Conservation (phyloP, 2,797 vertebrate genomes). For the Enteromius fasciolatus region DNA sequence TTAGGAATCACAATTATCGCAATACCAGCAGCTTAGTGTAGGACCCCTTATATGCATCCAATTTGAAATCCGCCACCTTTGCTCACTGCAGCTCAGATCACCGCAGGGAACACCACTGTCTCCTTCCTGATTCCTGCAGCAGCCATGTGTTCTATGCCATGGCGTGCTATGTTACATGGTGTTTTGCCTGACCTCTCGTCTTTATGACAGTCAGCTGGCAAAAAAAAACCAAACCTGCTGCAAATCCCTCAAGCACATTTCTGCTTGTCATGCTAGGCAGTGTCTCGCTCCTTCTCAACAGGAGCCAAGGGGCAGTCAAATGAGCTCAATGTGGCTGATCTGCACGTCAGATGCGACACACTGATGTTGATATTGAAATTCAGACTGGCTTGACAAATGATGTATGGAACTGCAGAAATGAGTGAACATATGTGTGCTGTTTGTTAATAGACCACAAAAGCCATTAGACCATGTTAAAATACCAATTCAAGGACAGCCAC, state of each 20-base stretch:
- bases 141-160: not conserved
- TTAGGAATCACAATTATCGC: not conserved
- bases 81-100: not conserved
- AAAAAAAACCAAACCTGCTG: not conserved
- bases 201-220: constrained; percentile 20
- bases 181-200: constrained; percentile 12
- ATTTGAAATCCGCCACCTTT: not conserved
- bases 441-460: constrained; percentile 16
- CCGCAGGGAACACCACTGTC: not conserved
- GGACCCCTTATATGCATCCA: not conserved
- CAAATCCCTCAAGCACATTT: constrained; percentile 14
- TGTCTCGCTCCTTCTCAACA: not conserved
- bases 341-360: not conserved
- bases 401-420: not conserved
- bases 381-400: not conserved
- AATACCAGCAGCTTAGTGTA: not conserved
- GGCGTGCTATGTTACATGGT: not conserved
- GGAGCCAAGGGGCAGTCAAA: constrained; percentile 6
- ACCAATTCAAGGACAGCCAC: not conserved
- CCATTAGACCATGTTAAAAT: constrained; percentile 15
- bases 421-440: constrained; percentile 9
- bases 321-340: constrained; percentile 9
- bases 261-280: constrained; percentile 18
- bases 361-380: constrained; percentile 9
- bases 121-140: not conserved